Conservation (phyloP, 2,113 vertebrate genomes). For the Psittacus erithacus region DNA sequence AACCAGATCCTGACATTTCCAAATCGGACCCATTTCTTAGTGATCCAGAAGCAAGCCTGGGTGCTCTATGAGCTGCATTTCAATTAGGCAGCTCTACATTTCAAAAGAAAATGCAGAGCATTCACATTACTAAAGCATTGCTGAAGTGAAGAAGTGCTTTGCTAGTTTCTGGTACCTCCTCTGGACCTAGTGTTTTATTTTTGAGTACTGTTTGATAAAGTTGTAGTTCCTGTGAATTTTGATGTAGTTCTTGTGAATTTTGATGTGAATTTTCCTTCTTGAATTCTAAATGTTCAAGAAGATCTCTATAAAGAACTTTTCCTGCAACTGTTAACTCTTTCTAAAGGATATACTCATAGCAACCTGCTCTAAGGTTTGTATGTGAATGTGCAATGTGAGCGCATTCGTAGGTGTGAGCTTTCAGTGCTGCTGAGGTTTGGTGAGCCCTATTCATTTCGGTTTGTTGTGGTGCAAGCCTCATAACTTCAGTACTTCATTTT, state of each 20-base stretch:
- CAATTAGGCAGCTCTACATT: constrained; percentile 40
- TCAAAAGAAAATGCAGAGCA: neutral
- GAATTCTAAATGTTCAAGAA: neutral
- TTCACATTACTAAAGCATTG: neutral
- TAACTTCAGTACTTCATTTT: neutral
- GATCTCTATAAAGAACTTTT: neutral
- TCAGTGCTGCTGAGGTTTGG: neutral
- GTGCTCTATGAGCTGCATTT: constrained; percentile 63
- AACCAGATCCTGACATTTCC: constrained; percentile 87
- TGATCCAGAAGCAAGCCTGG: constrained; percentile 70
- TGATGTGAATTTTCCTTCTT: neutral
- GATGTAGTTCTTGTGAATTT: neutral
- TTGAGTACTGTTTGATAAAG: neutral
- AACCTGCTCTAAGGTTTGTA: neutral
- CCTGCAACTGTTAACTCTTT: neutral
- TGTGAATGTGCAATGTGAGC: neutral
- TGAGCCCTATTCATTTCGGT: neutral
- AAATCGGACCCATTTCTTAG: constrained; percentile 76
- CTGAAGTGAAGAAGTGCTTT: neutral
- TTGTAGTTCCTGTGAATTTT: neutral
- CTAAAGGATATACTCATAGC: rapidly evolving
- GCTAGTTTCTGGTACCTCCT: neutral
- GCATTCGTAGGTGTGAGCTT: neutral
- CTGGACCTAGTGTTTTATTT: neutral
- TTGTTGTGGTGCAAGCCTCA: neutral